These are phyloP conservation scores for Valencia hispanica DNA, from an alignment of 2,797 vertebrate genomes.

Conservation along the genomic window DNA sequence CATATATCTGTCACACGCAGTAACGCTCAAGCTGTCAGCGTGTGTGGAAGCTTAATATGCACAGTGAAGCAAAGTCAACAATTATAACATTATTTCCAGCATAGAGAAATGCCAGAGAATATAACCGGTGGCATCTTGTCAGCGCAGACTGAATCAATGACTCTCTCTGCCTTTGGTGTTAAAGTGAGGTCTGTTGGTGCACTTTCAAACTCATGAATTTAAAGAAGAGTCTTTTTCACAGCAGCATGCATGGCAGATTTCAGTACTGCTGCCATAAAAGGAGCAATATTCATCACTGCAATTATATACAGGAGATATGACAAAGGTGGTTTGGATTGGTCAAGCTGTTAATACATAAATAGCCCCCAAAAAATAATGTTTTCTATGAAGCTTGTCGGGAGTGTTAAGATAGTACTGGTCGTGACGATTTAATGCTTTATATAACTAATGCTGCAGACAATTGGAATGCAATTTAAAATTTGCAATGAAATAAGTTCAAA, in stretches of 20 bases:
- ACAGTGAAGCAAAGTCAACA: conserved; percentile 78
- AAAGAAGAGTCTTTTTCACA: conserved; percentile 58
- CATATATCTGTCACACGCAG: conserved; percentile 70
- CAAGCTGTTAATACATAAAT: conserved; percentile 36
- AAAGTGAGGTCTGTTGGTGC: conserved; percentile 63
- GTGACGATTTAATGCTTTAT: background rate
- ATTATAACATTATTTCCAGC: conserved; percentile 82
- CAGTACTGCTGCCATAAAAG: conserved; percentile 56
- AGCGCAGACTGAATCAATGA: conserved; percentile 71
- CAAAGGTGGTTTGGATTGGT: conserved; percentile 39
- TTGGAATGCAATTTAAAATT: background rate
- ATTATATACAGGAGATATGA: conserved; percentile 37
- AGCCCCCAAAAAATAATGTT: conserved; percentile 4
- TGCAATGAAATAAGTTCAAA: background rate
- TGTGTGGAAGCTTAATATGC: conserved; percentile 76
- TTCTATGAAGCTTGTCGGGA: conserved; percentile 24
- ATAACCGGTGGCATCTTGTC: conserved; percentile 76
- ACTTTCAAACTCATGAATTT: conserved; percentile 70
- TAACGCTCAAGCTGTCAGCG: conserved; percentile 76
- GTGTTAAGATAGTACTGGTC: conserved; percentile 17
- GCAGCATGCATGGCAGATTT: conserved; percentile 67
- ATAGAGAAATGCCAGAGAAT: conserved; percentile 75
- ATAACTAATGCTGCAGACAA: background rate
- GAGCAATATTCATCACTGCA: conserved; percentile 46
- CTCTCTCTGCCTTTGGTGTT: conserved; percentile 74